Evolutionary conservation across 2,113 vertebrate species (phyloP), one percentile per base, ranked within the genome.

Genomic region (Hypanus sabinus): DNA sequence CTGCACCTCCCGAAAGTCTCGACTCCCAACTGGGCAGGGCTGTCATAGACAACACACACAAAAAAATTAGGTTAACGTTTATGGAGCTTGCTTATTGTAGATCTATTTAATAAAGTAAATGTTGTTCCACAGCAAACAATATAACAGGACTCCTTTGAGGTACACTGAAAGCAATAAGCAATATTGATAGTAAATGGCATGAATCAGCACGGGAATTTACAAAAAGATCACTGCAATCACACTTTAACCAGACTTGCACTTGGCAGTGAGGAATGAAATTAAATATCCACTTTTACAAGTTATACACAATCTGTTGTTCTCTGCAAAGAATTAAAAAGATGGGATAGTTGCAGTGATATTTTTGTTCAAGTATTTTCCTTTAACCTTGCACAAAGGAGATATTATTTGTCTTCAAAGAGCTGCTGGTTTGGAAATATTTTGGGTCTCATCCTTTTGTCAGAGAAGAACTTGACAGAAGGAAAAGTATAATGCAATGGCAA

Each of bases 1-100:
- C 62, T 94, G 94, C 62, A 94, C 81, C 57, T 79, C 81, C 18
- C 94, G 94, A 85, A 94, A 94, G 68, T 94, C 94, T 38, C 94
- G 94, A 33, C 77, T 83, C 57, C 81, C 81, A 73, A 0, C 57
- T 36, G 81, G 94, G 68, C 94, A 94, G 24, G 81, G 76, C 94
- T 94, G 81, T 87, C 77, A 71, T 62, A 80, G 77, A 76, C 73
- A 94, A 80, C 71, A 94, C 27, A 76, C n/a, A 70, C 12, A 70
- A n/a, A 93, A 75, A 73, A 75, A 62, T 75, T 36, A 93, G 73
- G 36, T 38, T 73, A 30, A 93, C 30, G 2, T 60, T 93, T 93
- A 75, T 14, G 6, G 83, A n/a, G 27, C 55, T 87, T 87, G 83
- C 4, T 30, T 46, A 81, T 46, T 38, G 36, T 7, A 46, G 79